A percentile compares a stretch with the other conserved stretches of the same genome.
These are phyloP conservation scores for Neoitamus cyanurus DNA, from an alignment of 2,888 invertebrate species.

Conservation along the genomic window DNA sequence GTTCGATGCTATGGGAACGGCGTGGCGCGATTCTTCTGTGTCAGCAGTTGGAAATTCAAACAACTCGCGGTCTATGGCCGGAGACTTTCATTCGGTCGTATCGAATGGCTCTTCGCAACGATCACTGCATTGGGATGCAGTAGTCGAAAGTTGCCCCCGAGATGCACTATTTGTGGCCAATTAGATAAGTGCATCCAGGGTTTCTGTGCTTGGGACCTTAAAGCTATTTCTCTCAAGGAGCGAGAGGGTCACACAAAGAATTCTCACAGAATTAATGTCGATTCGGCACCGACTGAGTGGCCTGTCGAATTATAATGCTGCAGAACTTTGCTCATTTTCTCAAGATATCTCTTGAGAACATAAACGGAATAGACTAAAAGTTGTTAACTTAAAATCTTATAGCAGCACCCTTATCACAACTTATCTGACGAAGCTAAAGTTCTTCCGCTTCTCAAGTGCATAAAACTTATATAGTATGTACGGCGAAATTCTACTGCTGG, in stretches of 20 bases:
- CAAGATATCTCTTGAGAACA: too few species aligned
- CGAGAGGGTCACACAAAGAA: neutral
- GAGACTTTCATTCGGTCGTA: neutral
- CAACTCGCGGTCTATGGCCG: neutral
- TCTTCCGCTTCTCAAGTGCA: too few species aligned
- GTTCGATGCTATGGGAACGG: neutral
- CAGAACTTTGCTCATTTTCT: too few species aligned
- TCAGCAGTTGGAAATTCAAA: slow-evolving; percentile 7
- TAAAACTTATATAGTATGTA: too few species aligned
- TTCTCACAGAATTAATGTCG: too few species aligned
- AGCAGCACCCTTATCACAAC: neutral
- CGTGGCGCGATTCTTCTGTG: neutral
- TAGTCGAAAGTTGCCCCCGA: neutral
- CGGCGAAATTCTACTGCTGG: too few species aligned
- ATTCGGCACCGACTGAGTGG: too few species aligned
- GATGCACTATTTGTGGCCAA: neutral
- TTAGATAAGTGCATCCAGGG: neutral
- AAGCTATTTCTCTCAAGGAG: neutral
- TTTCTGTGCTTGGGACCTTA: neutral
- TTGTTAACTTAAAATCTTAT: neutral
- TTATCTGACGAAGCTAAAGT: too few species aligned
- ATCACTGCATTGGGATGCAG: too few species aligned
- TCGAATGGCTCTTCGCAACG: neutral
- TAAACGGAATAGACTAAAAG: too few species aligned
- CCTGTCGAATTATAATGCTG: too few species aligned